phyloP scores from a whole-genome alignment of 2,888 invertebrate genomes.

The Frankliniella intonsa region DNA sequence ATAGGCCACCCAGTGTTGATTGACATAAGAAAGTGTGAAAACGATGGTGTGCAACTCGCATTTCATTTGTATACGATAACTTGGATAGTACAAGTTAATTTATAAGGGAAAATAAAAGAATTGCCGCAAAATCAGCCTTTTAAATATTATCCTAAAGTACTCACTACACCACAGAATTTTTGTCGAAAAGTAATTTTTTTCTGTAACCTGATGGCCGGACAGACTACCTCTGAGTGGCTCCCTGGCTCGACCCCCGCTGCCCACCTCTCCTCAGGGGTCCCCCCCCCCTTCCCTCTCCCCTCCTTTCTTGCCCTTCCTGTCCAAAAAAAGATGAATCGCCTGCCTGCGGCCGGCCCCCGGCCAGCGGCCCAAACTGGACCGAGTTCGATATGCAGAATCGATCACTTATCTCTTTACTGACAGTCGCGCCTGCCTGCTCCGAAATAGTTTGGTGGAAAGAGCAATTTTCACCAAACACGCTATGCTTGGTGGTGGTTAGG shows the following conservation, averaged over 20 bases:
- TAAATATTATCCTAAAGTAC: background rate
- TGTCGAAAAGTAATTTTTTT: background rate
- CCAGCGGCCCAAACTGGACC: no score
- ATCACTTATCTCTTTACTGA: no score
- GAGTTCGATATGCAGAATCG: no score
- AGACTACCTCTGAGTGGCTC: background rate
- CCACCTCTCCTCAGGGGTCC: background rate
- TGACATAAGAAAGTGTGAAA: background rate
- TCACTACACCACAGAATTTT: background rate
- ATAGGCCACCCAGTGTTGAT: constrained; percentile 24
- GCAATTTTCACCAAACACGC: no score
- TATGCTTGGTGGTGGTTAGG: no score
- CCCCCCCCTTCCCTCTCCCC: background rate
- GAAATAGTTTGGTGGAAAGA: no score
- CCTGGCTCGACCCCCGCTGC: background rate
- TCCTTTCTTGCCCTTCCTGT: background rate
- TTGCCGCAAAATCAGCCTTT: background rate
- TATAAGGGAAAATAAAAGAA: constrained; percentile 20
- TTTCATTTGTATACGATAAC: constrained; percentile 27
- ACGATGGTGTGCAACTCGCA: constrained; percentile 22
- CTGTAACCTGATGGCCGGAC: background rate
- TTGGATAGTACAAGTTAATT: constrained; percentile 27
- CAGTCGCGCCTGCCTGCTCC: no score
- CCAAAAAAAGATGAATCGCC: background rate
- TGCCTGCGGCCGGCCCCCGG: no score